Evolutionary conservation across 2,888 invertebrate genomes (phyloP).

Genomic region (Lydus trimaculatus): DNA sequence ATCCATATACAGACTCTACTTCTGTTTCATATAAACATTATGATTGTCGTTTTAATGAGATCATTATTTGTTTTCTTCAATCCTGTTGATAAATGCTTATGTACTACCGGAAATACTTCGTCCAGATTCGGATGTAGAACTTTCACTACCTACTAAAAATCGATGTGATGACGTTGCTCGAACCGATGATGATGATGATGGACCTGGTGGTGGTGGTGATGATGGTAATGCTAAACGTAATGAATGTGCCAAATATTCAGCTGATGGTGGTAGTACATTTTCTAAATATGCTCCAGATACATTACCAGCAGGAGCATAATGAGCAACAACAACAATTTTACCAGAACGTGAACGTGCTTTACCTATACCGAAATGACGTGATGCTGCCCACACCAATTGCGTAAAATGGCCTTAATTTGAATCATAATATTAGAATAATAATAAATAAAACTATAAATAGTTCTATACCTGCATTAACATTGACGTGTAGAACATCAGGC

Average conservation of each 20-base stretch:
- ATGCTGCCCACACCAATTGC: constrained; percentile 84
- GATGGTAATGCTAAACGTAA: constrained; percentile 14
- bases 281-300: constrained; percentile 74
- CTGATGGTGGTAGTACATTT: constrained; percentile 79
- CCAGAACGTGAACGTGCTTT: constrained; percentile 80
- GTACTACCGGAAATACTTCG: constrained; percentile 32
- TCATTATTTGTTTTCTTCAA: neutral
- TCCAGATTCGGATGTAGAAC: constrained; percentile 44
- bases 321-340: constrained; percentile 83
- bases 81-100: constrained; percentile 12
- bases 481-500: constrained; percentile 75
- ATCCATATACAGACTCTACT: neutral
- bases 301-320: constrained; percentile 84
- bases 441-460: neutral
- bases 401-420: constrained; percentile 79
- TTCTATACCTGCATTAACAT: constrained; percentile 78
- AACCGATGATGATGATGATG: constrained; percentile 26
- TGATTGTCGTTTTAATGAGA: neutral
- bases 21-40: neutral
- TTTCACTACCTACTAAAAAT: constrained; percentile 36
- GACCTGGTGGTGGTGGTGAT: constrained; percentile 31
- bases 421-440: constrained; percentile 13
- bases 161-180: constrained; percentile 29
- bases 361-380: constrained; percentile 80
- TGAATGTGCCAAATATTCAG: constrained; percentile 52